phyloP scores from a whole-genome alignment of 2,888 invertebrate species.

The Protophormia terraenovae region DNA sequence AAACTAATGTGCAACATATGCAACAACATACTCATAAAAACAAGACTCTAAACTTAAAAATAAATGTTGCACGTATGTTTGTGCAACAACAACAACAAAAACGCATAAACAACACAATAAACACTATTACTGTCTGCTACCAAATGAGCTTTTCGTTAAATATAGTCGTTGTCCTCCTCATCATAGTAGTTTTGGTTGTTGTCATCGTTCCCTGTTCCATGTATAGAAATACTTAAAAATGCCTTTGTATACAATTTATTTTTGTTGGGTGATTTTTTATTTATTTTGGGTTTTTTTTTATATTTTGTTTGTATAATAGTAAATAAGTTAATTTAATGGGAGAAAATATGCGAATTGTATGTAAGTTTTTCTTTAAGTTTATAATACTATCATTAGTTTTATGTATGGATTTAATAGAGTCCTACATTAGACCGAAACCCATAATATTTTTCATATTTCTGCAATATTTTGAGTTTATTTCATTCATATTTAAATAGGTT shows the following conservation, averaged over 20 bases:
- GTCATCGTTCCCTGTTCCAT: conserved; percentile 36
- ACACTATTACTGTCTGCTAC: conserved; percentile 60
- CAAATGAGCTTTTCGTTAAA: conserved; percentile 55
- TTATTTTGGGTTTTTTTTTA: background rate
- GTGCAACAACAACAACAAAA: conserved; percentile 10
- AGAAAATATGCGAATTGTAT: conserved; percentile 49
- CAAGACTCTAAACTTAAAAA: background rate
- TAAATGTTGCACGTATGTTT: background rate
- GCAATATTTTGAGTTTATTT: too few relatives aligned
- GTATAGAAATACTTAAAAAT: conserved; percentile 52
- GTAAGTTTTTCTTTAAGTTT: conserved; percentile 16
- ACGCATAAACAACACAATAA: conserved; percentile 65
- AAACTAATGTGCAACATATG: conserved; percentile 68
- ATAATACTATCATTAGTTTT: conserved; percentile 7
- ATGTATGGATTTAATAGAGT: background rate
- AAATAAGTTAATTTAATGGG: conserved; percentile 61
- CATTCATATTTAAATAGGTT: too few relatives aligned
- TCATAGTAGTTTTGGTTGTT: background rate
- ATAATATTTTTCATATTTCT: too few relatives aligned
- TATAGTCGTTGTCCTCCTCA: conserved; percentile 48
- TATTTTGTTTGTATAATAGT: conserved; percentile 3
- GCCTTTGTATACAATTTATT: conserved; percentile 47
- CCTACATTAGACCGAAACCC: conserved; percentile 11
- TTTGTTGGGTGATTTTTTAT: background rate
- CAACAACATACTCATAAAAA: conserved; percentile 61